Conservation (phyloP, 2,113 vertebrate genomes). For the Bagarius yarrelli region DNA sequence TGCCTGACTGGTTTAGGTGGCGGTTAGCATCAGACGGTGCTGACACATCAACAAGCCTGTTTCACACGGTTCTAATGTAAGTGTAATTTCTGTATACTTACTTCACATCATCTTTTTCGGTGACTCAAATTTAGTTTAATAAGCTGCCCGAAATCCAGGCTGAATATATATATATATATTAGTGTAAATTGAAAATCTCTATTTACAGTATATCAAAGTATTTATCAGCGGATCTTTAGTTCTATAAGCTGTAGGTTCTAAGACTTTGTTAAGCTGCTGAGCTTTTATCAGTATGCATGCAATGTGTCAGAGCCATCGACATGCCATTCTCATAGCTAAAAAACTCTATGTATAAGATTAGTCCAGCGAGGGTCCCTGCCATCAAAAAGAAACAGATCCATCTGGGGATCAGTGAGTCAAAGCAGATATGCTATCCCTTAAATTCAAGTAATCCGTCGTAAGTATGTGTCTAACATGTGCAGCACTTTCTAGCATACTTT, state of each 20-base stretch:
- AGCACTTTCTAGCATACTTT: conserved; percentile 19
- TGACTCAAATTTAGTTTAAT: background rate
- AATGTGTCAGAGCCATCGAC: conserved; percentile 15
- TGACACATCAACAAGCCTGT: background rate
- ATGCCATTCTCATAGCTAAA: conserved; percentile 32
- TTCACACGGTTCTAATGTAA: background rate
- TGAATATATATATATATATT: too few relatives aligned
- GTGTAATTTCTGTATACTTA: background rate
- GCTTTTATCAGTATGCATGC: conserved; percentile 22
- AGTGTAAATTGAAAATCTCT: background rate
- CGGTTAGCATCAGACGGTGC: background rate
- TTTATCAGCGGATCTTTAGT: background rate
- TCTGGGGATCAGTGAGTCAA: conserved; percentile 69
- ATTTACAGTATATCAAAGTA: conserved; percentile 11
- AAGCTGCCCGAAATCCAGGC: too few relatives aligned
- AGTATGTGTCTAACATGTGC: conserved; percentile 62
- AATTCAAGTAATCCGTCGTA: conserved; percentile 61
- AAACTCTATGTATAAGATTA: conserved; percentile 17
- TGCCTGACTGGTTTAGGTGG: conserved; percentile 16
- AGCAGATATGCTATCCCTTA: conserved; percentile 63
- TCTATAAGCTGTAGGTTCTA: conserved; percentile 9
- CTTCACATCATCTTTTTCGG: background rate
- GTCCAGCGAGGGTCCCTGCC: background rate
- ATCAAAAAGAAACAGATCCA: conserved; percentile 55
- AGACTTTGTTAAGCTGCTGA: background rate